A percentile compares a stretch with the other conserved stretches of the same genome.
Evolutionary conservation across 2,113 vertebrate species (phyloP).

Genomic region (Crotophaga sulcirostris): DNA sequence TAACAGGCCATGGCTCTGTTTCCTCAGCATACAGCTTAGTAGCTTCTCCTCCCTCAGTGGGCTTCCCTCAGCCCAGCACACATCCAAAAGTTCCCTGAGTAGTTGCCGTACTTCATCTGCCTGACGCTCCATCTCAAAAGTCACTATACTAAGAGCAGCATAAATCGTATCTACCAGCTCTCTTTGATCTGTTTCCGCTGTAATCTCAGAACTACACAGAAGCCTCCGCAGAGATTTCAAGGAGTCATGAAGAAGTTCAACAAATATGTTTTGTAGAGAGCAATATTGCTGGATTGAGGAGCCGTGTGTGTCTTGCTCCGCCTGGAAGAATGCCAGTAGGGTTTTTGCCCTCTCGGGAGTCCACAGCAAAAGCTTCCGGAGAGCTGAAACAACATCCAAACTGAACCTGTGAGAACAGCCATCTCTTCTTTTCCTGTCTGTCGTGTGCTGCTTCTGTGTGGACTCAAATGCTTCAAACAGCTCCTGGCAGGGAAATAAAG

Average conservation of each 20-base stretch:
- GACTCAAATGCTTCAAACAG: conserved; percentile 81
- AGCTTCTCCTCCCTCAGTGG: conserved; percentile 83
- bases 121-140: conserved; percentile 67
- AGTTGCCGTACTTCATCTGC: conserved; percentile 77
- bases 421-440: conserved; percentile 46
- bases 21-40: conserved; percentile 84
- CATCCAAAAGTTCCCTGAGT: conserved; percentile 82
- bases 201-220: conserved; percentile 36
- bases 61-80: conserved; percentile 72
- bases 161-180: conserved; percentile 79
- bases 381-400: conserved; percentile 73
- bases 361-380: conserved; percentile 79
- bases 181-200: conserved; percentile 21
- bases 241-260: conserved; percentile 80
- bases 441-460: conserved; percentile 15
- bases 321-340: conserved; percentile 83
- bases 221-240: conserved; percentile 61
- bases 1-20: conserved; percentile 73
- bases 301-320: not conserved
- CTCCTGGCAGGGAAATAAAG: conserved; percentile 76
- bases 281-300: not conserved
- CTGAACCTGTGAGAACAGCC: conserved; percentile 63
- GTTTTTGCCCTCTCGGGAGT: conserved; percentile 80
- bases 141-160: conserved; percentile 78
- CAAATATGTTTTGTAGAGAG: conserved; percentile 79